A percentile compares a stretch with the other conserved stretches of the same genome.
These are phyloP conservation scores for Spea hammondii DNA, from an alignment of 2,797 vertebrate genomes.

Conservation along the genomic window DNA sequence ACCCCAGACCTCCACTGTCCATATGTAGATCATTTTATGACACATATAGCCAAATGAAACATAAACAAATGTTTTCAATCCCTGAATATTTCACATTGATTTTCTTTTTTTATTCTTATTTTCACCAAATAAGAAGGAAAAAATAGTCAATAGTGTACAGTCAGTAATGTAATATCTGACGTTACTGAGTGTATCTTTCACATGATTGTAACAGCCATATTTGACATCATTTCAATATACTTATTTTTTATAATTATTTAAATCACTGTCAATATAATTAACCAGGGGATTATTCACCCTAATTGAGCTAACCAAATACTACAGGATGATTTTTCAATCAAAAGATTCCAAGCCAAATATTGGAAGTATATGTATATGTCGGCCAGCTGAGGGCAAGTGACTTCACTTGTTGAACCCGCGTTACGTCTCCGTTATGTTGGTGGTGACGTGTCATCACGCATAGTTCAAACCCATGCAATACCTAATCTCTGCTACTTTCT, in stretches of 20 bases:
- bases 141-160: not conserved
- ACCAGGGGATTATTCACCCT: too few species aligned
- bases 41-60: not conserved
- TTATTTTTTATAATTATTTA: not conserved
- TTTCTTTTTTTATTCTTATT: not conserved
- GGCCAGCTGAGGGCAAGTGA: too few species aligned
- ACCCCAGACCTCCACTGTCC: too few species aligned
- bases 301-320: too few species aligned
- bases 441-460: too few species aligned
- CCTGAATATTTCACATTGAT: not conserved
- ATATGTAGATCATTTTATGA: not conserved
- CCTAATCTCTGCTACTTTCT: too few species aligned
- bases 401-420: too few species aligned
- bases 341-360: too few species aligned
- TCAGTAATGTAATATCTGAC: not conserved
- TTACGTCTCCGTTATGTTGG: too few species aligned
- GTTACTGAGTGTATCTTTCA: not conserved
- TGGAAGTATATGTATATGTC: too few species aligned
- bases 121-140: not conserved
- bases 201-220: not conserved
- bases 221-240: not conserved
- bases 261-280: not conserved
- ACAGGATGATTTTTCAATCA: too few species aligned
- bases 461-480: too few species aligned
- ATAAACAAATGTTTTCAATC: not conserved